Evolutionary conservation across 23 tunicate genomes (phyloP).

Genomic region (Trididemnum nubilum): DNA sequence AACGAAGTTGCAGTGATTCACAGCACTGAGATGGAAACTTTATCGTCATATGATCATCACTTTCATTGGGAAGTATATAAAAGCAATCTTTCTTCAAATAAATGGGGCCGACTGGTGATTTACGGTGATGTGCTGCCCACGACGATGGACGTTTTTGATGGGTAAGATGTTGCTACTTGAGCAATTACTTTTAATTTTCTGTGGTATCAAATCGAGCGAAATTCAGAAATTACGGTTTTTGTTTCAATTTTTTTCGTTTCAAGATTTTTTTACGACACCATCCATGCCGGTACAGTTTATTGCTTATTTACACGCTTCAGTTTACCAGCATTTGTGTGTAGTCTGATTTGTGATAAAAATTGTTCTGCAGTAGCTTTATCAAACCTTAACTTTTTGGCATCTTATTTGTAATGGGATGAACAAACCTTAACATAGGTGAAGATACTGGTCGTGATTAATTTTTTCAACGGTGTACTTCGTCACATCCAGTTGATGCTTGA

Average conservation of each 20-base stretch:
- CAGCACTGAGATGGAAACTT: neutral
- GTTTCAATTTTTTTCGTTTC: neutral
- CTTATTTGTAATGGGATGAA: neutral
- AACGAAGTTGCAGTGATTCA: neutral
- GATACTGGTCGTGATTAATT: neutral
- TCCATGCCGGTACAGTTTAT: no score
- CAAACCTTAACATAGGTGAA: neutral
- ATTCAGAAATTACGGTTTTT: no score
- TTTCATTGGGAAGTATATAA: constrained; percentile 49
- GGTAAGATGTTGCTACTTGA: constrained; percentile 53
- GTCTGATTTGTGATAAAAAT: no score
- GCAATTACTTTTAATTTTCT: neutral
- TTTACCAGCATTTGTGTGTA: no score
- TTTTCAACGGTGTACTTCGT: neutral
- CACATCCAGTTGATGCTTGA: neutral
- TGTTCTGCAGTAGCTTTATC: no score
- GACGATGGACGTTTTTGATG: constrained; percentile 74
- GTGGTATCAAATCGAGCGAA: neutral
- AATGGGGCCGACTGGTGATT: constrained; percentile 44
- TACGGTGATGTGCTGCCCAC: constrained; percentile 72
- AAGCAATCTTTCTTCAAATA: constrained; percentile 18
- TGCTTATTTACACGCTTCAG: no score
- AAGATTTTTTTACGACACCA: neutral
- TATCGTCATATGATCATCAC: neutral
- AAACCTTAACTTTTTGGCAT: no score